Evolutionary conservation across 2,113 vertebrate species (phyloP).

Genomic region (Sarotherodon lohbergeri): DNA sequence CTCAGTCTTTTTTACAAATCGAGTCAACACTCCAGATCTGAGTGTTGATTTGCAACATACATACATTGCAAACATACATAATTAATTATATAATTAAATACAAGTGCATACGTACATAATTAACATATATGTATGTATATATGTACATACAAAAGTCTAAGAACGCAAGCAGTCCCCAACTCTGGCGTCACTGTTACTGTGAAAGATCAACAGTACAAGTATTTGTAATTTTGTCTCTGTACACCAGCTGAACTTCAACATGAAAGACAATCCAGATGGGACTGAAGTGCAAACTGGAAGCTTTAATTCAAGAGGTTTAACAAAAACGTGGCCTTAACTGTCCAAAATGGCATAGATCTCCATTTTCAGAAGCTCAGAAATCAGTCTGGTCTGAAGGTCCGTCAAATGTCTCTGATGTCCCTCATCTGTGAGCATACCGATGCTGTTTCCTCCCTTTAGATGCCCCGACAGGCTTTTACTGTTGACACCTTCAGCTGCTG

Average conservation of each 20-base stretch:
- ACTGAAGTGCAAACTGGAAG: neutral
- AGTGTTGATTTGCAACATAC: fast-evolving
- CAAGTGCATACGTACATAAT: neutral
- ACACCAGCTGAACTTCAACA: neutral
- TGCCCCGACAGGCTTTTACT: neutral
- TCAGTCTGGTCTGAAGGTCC: neutral
- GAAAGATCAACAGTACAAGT: neutral
- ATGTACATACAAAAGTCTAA: neutral
- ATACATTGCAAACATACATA: neutral
- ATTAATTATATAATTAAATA: neutral
- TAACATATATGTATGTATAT: neutral
- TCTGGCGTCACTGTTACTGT: neutral
- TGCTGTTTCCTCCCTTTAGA: neutral
- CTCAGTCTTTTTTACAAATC: neutral
- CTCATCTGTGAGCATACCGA: fast-evolving
- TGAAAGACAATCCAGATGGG: neutral
- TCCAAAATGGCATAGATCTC: neutral
- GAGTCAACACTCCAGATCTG: too few relatives aligned
- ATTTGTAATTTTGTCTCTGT: neutral
- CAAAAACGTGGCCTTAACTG: neutral
- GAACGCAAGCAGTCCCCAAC: neutral
- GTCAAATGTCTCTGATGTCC: neutral
- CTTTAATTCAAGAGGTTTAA: neutral
- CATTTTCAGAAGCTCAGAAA: neutral
- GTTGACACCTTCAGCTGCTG: neutral